Conservation (phyloP, 2,113 vertebrate genomes). For the Menura novaehollandiae region DNA sequence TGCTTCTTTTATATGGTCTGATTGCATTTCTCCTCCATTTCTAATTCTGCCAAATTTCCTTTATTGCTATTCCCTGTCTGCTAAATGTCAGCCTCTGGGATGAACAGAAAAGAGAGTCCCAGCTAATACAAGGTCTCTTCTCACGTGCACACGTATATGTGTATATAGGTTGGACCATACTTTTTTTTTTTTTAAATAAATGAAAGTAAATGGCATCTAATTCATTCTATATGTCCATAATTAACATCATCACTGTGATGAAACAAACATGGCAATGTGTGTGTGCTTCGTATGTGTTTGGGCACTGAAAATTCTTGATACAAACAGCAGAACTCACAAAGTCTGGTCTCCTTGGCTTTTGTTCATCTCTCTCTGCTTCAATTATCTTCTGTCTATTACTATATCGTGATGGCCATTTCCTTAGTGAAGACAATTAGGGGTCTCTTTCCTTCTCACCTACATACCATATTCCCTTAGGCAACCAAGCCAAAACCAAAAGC, state of each 20-base stretch:
- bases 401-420: not conserved
- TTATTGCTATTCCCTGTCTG: not conserved
- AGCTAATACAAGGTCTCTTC: not conserved
- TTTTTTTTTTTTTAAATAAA: not conserved
- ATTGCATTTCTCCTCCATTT: not conserved
- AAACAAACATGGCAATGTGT: not conserved
- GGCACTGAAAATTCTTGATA: not conserved
- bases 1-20: not conserved
- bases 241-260: rapidly evolving
- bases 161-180: not conserved
- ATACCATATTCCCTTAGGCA: not conserved
- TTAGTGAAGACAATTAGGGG: not conserved
- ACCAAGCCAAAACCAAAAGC: not conserved
- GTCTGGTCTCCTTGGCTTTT: not conserved
- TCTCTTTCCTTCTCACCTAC: not conserved
- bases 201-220: not conserved
- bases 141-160: rapidly evolving
- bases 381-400: not conserved
- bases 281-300: rapidly evolving
- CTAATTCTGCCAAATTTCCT: not conserved
- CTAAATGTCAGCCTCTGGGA: not conserved
- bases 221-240: not conserved
- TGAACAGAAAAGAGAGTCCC: not conserved
- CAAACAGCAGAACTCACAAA: not conserved
- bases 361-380: not conserved